Base-by-base conservation (phyloP, 2,113 vertebrate genomes). In the Melanocharis versteri region DNA sequence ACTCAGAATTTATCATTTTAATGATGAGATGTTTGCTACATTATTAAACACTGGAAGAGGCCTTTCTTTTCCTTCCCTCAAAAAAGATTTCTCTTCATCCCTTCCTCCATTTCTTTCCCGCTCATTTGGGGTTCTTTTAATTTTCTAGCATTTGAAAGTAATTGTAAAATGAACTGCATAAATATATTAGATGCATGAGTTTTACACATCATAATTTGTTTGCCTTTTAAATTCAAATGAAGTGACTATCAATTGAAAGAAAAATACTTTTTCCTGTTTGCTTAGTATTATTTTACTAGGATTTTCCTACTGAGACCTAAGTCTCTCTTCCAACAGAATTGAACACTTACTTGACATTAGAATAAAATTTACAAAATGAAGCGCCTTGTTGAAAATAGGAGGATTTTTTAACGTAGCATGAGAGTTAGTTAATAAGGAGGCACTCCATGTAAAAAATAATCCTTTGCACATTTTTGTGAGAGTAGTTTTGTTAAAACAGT, bases 301-400 rank as follows among this genome's bases (percentile, higher is more conserved):
- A 69, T 87, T 68, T 91, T 76, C 86, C 71, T 86, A 48, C 48
- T 95, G 90, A 95, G 85, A 95, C 54, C 24, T 71, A 96, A 87
- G 65, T 45, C 37, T 89, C 20, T 91, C 78, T 96, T 96, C 76
- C 66, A 75, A 61, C 82, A 58, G 57, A 94, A 51, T 30, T 13
- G 22, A 61, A n/a, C 42, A 42, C 68, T 89, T 96, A 93, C 57
- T 58, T 92, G 53, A 65, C 27, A 14, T 68, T 87, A 78, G 73
- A 96, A 78, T 91, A 85, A 94, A 97, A 96, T 87, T 93, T 35
- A 75, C 28, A 72, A 91, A 95, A 82, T 85, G 5, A 91, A 96
- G 33, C 16, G 1, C 86, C 80, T 86, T 94, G 40, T 82, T 89
- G 79, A 78, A 90, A 89, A n/a, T 23, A 3, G 26, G 9, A 39